phyloP scores from a whole-genome alignment of 2,113 vertebrate species.

The Gobiocypris rarus region DNA sequence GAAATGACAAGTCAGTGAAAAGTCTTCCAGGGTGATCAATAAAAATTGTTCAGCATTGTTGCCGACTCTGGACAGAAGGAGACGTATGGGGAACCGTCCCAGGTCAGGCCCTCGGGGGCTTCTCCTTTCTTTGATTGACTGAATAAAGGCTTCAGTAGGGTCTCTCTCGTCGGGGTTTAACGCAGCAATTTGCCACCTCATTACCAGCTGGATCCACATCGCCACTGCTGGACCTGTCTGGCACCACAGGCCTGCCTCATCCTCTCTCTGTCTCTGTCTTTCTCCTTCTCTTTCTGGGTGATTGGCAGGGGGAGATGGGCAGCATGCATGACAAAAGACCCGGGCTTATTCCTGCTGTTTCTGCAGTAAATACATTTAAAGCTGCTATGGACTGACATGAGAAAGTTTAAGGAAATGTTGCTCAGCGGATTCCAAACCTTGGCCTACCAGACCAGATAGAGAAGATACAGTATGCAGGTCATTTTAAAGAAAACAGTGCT shows the following conservation, averaged over 20 bases:
- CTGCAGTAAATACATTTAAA: slow-evolving; percentile 49
- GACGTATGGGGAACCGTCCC: slow-evolving; percentile 54
- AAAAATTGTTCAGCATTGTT: slow-evolving; percentile 71
- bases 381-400: slow-evolving; percentile 42
- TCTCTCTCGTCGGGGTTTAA: slow-evolving; percentile 74
- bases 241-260: slow-evolving; percentile 66
- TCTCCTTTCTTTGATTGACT: slow-evolving; percentile 64
- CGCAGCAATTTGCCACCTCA: slow-evolving; percentile 81
- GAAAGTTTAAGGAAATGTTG: slow-evolving; percentile 43
- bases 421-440: slow-evolving; percentile 1
- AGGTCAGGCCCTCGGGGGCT: slow-evolving; percentile 63
- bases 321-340: slow-evolving; percentile 49
- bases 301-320: slow-evolving; percentile 44
- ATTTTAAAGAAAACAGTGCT: neutral
- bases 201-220: slow-evolving; percentile 75
- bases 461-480: neutral
- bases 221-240: slow-evolving; percentile 66
- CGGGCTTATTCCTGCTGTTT: slow-evolving; percentile 51
- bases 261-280: slow-evolving; percentile 51
- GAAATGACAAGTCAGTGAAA: slow-evolving; percentile 76
- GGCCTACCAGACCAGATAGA: neutral
- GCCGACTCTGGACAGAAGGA: slow-evolving; percentile 69
- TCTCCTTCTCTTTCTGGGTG: slow-evolving; percentile 44
- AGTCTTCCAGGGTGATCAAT: slow-evolving; percentile 75
- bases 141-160: slow-evolving; percentile 65